phyloP scores from a whole-genome alignment of 2,888 invertebrate genomes.

The Tetragonisca angustula region DNA sequence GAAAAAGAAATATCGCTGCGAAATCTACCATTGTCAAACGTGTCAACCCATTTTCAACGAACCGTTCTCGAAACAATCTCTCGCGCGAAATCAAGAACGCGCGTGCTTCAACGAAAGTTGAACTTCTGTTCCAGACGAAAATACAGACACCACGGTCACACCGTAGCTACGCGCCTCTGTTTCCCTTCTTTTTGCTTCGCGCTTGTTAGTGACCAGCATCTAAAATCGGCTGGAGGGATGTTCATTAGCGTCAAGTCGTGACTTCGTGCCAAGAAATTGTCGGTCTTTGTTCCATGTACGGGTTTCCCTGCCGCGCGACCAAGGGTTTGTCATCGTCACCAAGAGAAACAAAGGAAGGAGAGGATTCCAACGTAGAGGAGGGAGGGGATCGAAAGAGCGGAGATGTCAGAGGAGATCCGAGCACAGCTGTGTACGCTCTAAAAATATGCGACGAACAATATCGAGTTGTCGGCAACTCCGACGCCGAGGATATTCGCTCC shows the following conservation, averaged over 20 bases:
- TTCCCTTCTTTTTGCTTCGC: conserved; percentile 23
- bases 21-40: too few species aligned
- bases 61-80: neutral
- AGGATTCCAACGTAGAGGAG: conserved; percentile 30
- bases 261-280: conserved; percentile 67
- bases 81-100: neutral
- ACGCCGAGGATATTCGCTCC: neutral
- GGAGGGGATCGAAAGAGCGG: conserved; percentile 42
- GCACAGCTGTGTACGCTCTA: conserved; percentile 52
- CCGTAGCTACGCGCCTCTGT: neutral
- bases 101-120: neutral
- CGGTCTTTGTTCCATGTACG: conserved; percentile 62
- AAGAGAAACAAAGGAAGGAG: conserved; percentile 36
- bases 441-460: conserved; percentile 53
- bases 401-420: conserved; percentile 42
- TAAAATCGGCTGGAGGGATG: conserved; percentile 67
- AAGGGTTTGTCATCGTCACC: conserved; percentile 55
- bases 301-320: conserved; percentile 3
- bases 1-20: too few species aligned
- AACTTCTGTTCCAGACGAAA: conserved; percentile 4
- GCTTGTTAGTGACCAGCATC: conserved; percentile 63
- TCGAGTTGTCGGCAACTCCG: conserved; percentile 41
- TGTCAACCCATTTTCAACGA: neutral
- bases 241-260: conserved; percentile 64
- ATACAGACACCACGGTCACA: conserved; percentile 1